phyloP scores from a whole-genome alignment of 2,797 vertebrate species.

The Cirrhinus molitorella region DNA sequence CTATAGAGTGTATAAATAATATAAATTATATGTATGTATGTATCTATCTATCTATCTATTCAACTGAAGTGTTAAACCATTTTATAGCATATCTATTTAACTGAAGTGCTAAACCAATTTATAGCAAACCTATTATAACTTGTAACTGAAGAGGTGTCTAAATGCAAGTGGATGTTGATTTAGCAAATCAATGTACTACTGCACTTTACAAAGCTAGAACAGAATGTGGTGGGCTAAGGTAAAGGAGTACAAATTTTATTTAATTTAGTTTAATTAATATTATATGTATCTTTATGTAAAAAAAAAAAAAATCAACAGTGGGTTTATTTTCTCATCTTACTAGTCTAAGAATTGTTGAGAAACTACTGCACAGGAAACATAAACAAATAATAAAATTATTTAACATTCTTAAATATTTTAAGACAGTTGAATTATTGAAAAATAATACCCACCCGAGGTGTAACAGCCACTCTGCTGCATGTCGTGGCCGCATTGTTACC shows the following conservation, averaged over 20 bases:
- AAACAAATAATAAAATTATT: constrained; percentile 7
- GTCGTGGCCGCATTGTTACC: neutral
- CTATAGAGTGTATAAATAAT: neutral
- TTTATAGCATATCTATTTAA: neutral
- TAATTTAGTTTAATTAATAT: neutral
- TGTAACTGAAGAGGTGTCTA: neutral
- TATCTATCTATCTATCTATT: neutral
- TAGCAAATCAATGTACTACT: neutral
- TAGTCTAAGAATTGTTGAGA: neutral
- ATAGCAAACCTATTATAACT: neutral
- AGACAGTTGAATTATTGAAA: neutral
- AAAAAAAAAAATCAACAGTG: neutral
- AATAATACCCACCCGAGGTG: neutral
- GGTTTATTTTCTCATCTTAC: neutral
- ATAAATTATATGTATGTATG: neutral
- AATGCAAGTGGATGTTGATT: neutral
- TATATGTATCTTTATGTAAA: neutral
- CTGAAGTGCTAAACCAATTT: neutral
- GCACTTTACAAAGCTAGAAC: neutral
- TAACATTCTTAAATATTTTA: neutral
- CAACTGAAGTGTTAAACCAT: neutral
- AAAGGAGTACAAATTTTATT: neutral
- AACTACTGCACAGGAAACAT: neutral
- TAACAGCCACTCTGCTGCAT: neutral
- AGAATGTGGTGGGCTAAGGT: neutral